A percentile compares a stretch with the other conserved stretches of the same genome.
Evolutionary conservation across 2,888 invertebrate genomes (phyloP).

Genomic region (Nebria brevicollis): DNA sequence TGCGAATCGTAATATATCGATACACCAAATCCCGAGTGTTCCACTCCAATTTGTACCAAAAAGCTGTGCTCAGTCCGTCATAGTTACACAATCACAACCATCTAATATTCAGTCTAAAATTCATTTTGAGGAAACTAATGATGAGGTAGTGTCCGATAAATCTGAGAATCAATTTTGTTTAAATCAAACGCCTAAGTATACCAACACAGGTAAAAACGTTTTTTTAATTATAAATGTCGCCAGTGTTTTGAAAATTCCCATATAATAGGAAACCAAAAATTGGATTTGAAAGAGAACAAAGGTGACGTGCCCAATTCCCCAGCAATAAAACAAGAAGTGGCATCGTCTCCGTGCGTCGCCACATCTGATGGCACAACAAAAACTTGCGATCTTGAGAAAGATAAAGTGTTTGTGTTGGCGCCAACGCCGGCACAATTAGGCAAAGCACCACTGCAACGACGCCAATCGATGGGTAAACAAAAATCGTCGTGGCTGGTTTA

Average conservation of each 20-base stretch:
- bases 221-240: not conserved
- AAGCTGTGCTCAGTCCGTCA: slow-evolving; percentile 66
- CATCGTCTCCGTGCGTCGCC: slow-evolving; percentile 23
- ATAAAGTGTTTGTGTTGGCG: slow-evolving; percentile 76
- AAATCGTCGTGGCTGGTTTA: not conserved
- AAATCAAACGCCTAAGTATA: not conserved
- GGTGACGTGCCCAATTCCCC: slow-evolving; percentile 20
- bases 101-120: slow-evolving; percentile 28
- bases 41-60: slow-evolving; percentile 58
- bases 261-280: slow-evolving; percentile 26
- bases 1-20: slow-evolving; percentile 39
- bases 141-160: slow-evolving; percentile 11
- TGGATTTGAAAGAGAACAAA: slow-evolving; percentile 15
- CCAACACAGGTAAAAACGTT: not conserved
- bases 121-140: slow-evolving; percentile 24
- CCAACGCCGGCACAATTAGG: slow-evolving; percentile 96
- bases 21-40: slow-evolving; percentile 38
- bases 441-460: slow-evolving; percentile 86
- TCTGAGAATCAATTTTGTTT: not conserved
- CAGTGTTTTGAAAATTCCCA: not conserved
- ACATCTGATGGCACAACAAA: slow-evolving; percentile 5
- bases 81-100: slow-evolving; percentile 65
- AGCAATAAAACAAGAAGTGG: slow-evolving; percentile 28
- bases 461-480: slow-evolving; percentile 80
- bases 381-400: slow-evolving; percentile 33